A percentile compares a stretch with the other conserved stretches of the same genome.
Evolutionary conservation across 2,888 invertebrate species (phyloP).

Genomic region (Drosophila subsilvestris): DNA sequence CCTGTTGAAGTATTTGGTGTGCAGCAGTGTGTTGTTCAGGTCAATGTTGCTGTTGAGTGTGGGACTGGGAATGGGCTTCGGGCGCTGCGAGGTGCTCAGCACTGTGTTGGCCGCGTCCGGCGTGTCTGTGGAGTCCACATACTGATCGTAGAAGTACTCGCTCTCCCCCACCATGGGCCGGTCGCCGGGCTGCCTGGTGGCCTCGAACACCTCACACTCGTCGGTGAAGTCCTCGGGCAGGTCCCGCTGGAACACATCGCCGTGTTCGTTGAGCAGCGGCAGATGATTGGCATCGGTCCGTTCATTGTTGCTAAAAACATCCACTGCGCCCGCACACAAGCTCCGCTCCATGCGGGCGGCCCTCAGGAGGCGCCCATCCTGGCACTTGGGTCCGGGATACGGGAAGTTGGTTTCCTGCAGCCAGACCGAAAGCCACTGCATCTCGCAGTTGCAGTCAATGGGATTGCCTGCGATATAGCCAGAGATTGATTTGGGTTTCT

Average conservation of each 20-base stretch:
- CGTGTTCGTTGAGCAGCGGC: conserved; percentile 88
- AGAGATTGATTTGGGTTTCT: not conserved
- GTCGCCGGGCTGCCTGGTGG: conserved; percentile 83
- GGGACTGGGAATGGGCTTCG: conserved; percentile 83
- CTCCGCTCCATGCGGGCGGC: conserved; percentile 89
- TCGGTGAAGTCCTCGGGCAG: conserved; percentile 85
- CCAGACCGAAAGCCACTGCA: conserved; percentile 94
- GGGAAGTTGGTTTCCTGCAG: conserved; percentile 89
- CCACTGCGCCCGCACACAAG: conserved; percentile 86
- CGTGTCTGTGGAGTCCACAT: conserved; percentile 88
- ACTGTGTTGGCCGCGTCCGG: conserved; percentile 82
- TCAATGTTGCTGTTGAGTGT: conserved; percentile 86
- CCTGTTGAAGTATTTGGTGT: conserved; percentile 83
- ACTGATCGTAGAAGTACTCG: conserved; percentile 93
- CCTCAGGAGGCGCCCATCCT: conserved; percentile 91
- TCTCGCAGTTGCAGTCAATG: conserved; percentile 91
- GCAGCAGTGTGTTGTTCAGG: conserved; percentile 83
- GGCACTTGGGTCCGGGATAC: conserved; percentile 89
- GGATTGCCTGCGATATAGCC: conserved; percentile 89
- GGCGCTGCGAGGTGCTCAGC: conserved; percentile 73
- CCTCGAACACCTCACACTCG: conserved; percentile 84
- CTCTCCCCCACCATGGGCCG: conserved; percentile 90
- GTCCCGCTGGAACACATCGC: conserved; percentile 87
- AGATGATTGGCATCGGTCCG: conserved; percentile 84
- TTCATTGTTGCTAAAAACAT: conserved; percentile 68